A percentile compares a stretch with the other conserved stretches of the same genome.
These are phyloP conservation scores for Eospalax fontanierii DNA, from an alignment of 2,797 vertebrate species.

Conservation along the genomic window DNA sequence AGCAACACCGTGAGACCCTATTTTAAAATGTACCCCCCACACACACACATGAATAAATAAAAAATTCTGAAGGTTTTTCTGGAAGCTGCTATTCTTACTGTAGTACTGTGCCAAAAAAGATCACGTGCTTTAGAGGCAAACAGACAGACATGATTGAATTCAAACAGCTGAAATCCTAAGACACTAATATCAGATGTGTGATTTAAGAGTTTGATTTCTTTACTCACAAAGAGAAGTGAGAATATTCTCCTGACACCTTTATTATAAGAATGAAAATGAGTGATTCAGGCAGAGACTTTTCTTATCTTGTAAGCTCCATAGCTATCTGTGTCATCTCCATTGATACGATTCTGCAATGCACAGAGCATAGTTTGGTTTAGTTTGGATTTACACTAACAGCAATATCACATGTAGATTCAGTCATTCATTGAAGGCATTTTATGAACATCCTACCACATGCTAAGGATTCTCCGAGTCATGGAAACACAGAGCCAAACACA, in stretches of 20 bases:
- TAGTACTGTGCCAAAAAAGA: not conserved
- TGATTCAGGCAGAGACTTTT: too few species aligned
- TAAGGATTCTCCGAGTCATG: too few species aligned
- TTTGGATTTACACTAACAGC: too few species aligned
- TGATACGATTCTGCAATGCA: too few species aligned
- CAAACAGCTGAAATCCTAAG: not conserved
- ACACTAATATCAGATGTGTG: not conserved
- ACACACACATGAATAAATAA: not conserved
- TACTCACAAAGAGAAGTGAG: not conserved
- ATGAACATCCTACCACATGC: too few species aligned
- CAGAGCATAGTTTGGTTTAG: too few species aligned
- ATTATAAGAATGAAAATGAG: not conserved
- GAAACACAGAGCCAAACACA: too few species aligned
- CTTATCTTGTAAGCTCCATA: too few species aligned
- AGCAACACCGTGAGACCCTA: not conserved
- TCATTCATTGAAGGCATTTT: too few species aligned
- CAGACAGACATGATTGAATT: not conserved
- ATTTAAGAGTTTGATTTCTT: not conserved
- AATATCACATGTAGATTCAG: too few species aligned
- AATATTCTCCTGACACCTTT: not conserved
- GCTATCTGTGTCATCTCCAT: too few species aligned
- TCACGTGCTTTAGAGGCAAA: not conserved
- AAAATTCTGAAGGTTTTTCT: not conserved
- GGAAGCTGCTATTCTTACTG: not conserved
- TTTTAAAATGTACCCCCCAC: not conserved